Evolutionary conservation across 2,888 invertebrate species (phyloP).

Genomic region (Idaea biselata): DNA sequence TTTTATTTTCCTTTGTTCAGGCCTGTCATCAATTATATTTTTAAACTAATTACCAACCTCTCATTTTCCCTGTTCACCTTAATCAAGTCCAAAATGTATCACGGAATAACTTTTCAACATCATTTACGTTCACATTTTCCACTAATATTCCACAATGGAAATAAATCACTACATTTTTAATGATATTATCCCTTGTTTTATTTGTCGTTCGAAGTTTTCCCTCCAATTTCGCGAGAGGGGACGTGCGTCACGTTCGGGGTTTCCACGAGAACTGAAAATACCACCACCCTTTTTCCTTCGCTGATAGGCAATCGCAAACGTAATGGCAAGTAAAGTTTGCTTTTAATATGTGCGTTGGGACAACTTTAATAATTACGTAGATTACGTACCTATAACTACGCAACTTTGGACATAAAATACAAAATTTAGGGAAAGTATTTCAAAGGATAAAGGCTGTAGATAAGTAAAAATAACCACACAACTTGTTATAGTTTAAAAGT

Average conservation of each 20-base stretch:
- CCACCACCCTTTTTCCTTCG: slow-evolving; percentile 25
- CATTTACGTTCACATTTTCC: slow-evolving; percentile 37
- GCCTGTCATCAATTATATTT: background rate
- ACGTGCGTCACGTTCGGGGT: slow-evolving; percentile 41
- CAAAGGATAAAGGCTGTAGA: too few relatives aligned
- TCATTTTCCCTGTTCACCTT: slow-evolving; percentile 50
- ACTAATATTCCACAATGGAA: slow-evolving; percentile 43
- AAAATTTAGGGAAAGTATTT: too few relatives aligned
- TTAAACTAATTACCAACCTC: slow-evolving; percentile 44
- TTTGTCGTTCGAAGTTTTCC: slow-evolving; percentile 60
- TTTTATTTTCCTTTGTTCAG: background rate
- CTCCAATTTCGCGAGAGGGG: slow-evolving; percentile 41
- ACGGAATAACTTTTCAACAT: slow-evolving; percentile 33
- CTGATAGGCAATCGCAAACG: slow-evolving; percentile 29
- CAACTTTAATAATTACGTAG: slow-evolving; percentile 7
- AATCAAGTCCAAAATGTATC: slow-evolving; percentile 30
- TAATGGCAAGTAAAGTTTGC: slow-evolving; percentile 43
- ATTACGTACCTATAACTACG: background rate
- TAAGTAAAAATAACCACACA: too few relatives aligned
- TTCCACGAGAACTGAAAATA: slow-evolving; percentile 47
- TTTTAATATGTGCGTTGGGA: slow-evolving; percentile 39
- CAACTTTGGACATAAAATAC: background rate
- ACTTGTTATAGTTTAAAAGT: too few relatives aligned
- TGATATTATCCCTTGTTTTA: slow-evolving; percentile 29
- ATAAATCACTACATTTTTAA: slow-evolving; percentile 21